A percentile compares a stretch with the other conserved stretches of the same genome.
Conservation (phyloP, 2,113 vertebrate species). For the Leucoraja erinaceus region DNA sequence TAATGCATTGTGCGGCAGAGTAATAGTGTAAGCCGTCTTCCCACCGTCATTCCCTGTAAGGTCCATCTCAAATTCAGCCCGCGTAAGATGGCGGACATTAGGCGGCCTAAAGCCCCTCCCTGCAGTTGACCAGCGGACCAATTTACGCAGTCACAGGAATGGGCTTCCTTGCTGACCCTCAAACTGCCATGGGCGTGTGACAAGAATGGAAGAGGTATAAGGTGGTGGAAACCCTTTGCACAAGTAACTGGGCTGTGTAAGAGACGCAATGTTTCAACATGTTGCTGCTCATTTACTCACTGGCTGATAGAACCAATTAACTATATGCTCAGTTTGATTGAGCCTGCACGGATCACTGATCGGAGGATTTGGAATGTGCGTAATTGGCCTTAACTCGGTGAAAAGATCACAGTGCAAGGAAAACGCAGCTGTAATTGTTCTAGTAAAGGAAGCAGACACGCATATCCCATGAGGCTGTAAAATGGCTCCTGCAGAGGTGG, state of each 20-base stretch:
- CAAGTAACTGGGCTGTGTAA: not conserved
- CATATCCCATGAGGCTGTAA: slow-evolving; percentile 26
- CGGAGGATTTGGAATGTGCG: not conserved
- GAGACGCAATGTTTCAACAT: not conserved
- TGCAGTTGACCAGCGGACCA: not conserved
- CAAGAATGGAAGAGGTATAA: not conserved
- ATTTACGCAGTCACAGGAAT: not conserved
- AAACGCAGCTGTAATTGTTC: not conserved
- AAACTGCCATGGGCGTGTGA: not conserved
- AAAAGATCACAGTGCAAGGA: not conserved
- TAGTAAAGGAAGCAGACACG: slow-evolving; percentile 23
- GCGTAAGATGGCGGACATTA: not conserved
- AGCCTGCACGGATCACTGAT: not conserved
- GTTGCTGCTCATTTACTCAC: not conserved
- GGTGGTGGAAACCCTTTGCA: not conserved
- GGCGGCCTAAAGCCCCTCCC: too few relatives aligned
- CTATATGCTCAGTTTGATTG: not conserved
- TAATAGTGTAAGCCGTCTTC: too few relatives aligned
- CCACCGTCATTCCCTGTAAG: not conserved
- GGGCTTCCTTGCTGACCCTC: not conserved
- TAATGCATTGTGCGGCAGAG: not conserved
- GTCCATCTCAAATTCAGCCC: not conserved
- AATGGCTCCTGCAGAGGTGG: slow-evolving; percentile 20
- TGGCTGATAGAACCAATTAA: not conserved
- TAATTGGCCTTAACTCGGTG: slow-evolving; percentile 13